Conservation (phyloP, 2,888 invertebrate species). For the Serripes groenlandicus region DNA sequence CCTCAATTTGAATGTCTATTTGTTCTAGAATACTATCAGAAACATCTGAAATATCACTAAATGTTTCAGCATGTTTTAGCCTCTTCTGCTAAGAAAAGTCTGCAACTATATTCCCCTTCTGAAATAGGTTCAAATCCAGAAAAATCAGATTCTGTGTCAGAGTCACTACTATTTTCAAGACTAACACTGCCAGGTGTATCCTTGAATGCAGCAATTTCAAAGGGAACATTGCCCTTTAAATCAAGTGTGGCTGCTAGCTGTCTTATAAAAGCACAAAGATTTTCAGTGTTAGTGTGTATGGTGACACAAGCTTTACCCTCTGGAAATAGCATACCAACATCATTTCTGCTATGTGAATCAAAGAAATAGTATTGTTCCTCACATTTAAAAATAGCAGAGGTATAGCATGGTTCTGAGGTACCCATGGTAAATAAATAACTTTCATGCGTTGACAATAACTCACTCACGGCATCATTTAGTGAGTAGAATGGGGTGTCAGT, state of each 20-base stretch:
- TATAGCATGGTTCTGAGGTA: not conserved
- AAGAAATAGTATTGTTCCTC: not conserved
- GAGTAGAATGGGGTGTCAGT: not conserved
- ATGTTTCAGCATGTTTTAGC: not conserved
- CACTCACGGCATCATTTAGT: not conserved
- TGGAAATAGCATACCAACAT: not conserved
- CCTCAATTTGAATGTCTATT: not conserved
- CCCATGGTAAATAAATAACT: slow-evolving; percentile 1
- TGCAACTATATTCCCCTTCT: not conserved
- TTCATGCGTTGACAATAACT: not conserved
- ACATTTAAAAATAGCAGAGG: not conserved
- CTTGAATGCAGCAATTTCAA: not conserved
- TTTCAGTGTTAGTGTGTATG: not conserved
- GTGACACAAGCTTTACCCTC: not conserved
- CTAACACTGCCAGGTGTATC: not conserved
- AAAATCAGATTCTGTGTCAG: not conserved
- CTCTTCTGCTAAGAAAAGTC: not conserved
- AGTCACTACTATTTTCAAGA: not conserved
- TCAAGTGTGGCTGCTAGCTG: not conserved
- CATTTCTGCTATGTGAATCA: not conserved
- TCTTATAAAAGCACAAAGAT: not conserved
- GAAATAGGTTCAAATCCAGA: not conserved
- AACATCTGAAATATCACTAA: not conserved
- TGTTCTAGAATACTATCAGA: not conserved
- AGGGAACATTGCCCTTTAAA: not conserved